Evolutionary conservation across 2,888 invertebrate genomes (phyloP).

Genomic region (Mythimna vitellina): DNA sequence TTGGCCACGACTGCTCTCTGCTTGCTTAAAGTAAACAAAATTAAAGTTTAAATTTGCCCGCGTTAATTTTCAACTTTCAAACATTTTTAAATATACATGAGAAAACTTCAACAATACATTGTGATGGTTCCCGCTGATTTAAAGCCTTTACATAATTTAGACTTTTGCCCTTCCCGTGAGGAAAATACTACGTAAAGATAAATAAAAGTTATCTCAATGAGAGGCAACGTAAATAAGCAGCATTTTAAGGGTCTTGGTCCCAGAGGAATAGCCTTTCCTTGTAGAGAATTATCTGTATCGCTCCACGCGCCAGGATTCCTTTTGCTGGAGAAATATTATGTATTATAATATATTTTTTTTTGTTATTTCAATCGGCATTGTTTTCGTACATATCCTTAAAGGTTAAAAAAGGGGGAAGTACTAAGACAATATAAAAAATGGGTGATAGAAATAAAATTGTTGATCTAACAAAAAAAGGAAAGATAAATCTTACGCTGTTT

Average conservation of each 20-base stretch:
- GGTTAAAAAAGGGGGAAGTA: not conserved
- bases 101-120: conserved; percentile 28
- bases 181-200: conserved; percentile 58
- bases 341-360: conserved; percentile 51
- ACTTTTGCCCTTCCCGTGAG: conserved; percentile 47
- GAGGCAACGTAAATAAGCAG: conserved; percentile 59
- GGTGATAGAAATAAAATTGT: no score
- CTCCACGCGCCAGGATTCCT: conserved; percentile 62
- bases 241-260: conserved; percentile 65
- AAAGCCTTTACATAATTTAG: conserved; percentile 45
- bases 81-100: conserved; percentile 9
- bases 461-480: no score
- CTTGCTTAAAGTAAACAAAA: not conserved
- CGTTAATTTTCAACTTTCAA: not conserved
- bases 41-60: not conserved
- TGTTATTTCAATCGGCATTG: conserved; percentile 52
- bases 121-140: conserved; percentile 13
- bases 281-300: conserved; percentile 72
- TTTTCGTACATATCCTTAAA: conserved; percentile 37
- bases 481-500: no score
- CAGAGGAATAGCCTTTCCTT: conserved; percentile 68
- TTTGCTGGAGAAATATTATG: conserved; percentile 65
- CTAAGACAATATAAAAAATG: not conserved
- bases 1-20: no score
- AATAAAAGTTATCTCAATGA: conserved; percentile 63